Conservation (phyloP, 2,113 vertebrate species). For the Nymphicus hollandicus region DNA sequence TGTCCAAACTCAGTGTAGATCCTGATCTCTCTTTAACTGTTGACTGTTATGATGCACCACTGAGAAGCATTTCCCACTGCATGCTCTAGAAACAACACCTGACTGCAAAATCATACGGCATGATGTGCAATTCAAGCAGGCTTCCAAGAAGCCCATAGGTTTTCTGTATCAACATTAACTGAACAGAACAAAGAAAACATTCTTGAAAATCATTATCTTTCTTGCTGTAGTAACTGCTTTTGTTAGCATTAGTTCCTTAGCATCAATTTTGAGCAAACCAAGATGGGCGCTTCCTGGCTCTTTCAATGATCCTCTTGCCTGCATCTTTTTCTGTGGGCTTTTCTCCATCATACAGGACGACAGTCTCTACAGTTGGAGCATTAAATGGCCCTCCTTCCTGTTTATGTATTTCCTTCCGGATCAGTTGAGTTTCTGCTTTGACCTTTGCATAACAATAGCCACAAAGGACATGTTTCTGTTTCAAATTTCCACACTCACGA, state of each 20-base stretch:
- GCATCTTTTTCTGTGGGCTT: slow-evolving; percentile 73
- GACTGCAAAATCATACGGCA: background rate
- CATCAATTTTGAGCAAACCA: slow-evolving; percentile 84
- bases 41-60: background rate
- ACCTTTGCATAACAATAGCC: slow-evolving; percentile 90
- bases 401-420: slow-evolving; percentile 79
- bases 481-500: slow-evolving; percentile 90
- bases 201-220: background rate
- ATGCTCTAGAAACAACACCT: background rate
- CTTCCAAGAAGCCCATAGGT: background rate
- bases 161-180: background rate
- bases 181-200: background rate
- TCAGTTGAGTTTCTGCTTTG: slow-evolving; percentile 78
- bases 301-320: slow-evolving; percentile 88
- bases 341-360: slow-evolving; percentile 87
- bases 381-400: slow-evolving; percentile 85
- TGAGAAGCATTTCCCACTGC: background rate
- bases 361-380: slow-evolving; percentile 79
- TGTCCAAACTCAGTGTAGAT: background rate
- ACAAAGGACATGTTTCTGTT: slow-evolving; percentile 90
- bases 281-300: slow-evolving; percentile 82
- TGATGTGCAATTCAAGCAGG: background rate
- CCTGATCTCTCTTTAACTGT: background rate
- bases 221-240: background rate
- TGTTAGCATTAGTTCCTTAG: background rate